These are phyloP conservation scores for Poeciliopsis occidentalis DNA, from an alignment of 2,113 vertebrate genomes.

Conservation along the genomic window DNA sequence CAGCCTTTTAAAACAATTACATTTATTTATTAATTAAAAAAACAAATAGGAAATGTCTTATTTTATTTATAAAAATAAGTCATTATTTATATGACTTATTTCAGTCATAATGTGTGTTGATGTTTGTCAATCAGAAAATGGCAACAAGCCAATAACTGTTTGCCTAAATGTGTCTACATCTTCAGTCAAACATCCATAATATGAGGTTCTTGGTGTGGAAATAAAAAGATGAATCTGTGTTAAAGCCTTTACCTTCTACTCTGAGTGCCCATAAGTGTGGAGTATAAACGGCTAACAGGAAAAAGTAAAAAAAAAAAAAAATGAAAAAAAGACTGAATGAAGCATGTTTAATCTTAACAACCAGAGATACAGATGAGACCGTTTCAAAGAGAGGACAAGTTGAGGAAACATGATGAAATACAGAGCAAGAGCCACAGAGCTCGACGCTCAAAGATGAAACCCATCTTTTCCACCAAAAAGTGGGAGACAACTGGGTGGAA, in stretches of 20 bases:
- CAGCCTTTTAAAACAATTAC: neutral
- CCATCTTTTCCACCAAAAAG: conserved; percentile 4
- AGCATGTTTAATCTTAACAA: neutral
- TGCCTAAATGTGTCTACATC: too few species aligned
- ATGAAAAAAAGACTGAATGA: neutral
- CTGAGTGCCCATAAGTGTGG: neutral
- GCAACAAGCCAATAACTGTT: too few species aligned
- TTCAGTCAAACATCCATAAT: too few species aligned
- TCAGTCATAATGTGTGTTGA: too few species aligned
- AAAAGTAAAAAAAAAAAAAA: neutral
- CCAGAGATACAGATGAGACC: neutral
- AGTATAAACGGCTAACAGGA: neutral
- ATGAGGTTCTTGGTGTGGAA: neutral
- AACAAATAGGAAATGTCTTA: neutral
- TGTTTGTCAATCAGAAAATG: too few species aligned
- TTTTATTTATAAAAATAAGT: too few species aligned
- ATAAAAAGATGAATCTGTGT: neutral
- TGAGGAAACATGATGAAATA: conserved; percentile 48
- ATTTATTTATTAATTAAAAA: neutral
- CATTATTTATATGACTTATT: too few species aligned
- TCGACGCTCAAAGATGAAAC: conserved; percentile 12
- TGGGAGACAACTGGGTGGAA: neutral
- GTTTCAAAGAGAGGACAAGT: conserved; percentile 19
- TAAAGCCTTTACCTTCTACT: neutral
- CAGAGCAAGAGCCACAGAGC: conserved; percentile 26